phyloP scores from a whole-genome alignment of 2,113 vertebrate species.

The Synodontis membranacea region DNA sequence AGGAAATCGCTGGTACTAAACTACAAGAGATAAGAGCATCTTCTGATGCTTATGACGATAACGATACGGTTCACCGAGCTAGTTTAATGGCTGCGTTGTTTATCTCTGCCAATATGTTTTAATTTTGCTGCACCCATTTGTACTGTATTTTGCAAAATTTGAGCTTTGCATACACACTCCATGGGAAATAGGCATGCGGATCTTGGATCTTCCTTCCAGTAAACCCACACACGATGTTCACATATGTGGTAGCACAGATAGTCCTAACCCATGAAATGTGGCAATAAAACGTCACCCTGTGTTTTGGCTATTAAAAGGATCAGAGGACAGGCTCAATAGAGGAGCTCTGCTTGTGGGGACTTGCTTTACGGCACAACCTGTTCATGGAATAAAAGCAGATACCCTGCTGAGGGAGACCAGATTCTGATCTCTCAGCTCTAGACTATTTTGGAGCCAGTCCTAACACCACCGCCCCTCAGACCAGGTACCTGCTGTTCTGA shows the following conservation, averaged over 20 bases:
- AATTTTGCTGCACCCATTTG: not conserved
- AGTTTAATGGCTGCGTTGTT: not conserved
- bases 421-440: conserved; percentile 46
- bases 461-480: not conserved
- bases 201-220: not conserved
- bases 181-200: not conserved
- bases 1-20: not conserved
- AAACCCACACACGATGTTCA: not conserved
- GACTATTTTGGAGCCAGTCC: conserved; percentile 21
- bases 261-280: not conserved
- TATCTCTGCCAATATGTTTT: not conserved
- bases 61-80: not conserved
- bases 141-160: not conserved
- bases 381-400: conserved; percentile 36
- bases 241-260: not conserved
- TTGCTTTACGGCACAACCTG: conserved; percentile 34
- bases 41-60: not conserved
- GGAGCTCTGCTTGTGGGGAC: conserved; percentile 26
- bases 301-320: not conserved
- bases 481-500: not conserved
- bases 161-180: not conserved
- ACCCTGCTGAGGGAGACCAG: conserved; percentile 31
- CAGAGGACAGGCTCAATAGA: not conserved
- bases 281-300: not conserved
- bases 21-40: not conserved